Conservation (phyloP, 2,113 vertebrate species). For the Xenus cinereus region DNA sequence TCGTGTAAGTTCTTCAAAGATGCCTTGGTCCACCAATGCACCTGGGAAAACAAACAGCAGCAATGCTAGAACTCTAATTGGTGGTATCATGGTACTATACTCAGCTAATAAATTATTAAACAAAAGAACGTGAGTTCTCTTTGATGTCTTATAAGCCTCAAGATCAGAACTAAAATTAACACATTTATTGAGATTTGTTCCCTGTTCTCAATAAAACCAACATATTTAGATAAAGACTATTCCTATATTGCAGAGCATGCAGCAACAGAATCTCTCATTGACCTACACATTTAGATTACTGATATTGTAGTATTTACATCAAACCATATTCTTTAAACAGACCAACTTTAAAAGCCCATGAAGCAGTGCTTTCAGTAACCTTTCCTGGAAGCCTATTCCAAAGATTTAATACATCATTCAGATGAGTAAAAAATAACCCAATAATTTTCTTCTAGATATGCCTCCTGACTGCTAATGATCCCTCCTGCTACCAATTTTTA, state of each 20-base stretch:
- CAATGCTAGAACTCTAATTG: neutral
- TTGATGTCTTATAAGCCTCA: neutral
- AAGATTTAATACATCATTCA: neutral
- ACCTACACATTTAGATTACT: neutral
- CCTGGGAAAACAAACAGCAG: slow-evolving; percentile 69
- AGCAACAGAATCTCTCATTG: neutral
- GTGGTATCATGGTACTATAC: neutral
- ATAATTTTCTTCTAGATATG: neutral
- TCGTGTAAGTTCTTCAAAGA: slow-evolving; percentile 93
- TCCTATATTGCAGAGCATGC: neutral
- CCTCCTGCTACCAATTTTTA: neutral
- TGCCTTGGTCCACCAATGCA: slow-evolving; percentile 94
- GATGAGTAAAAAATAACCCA: neutral
- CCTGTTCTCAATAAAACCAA: neutral
- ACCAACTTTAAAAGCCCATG: neutral
- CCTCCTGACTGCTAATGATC: neutral
- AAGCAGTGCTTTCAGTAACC: neutral
- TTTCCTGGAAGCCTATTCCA: neutral
- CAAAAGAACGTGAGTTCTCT: neutral
- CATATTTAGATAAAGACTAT: neutral
- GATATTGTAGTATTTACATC: neutral
- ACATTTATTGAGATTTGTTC: neutral
- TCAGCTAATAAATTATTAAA: neutral
- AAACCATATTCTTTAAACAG: neutral
- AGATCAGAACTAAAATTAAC: neutral